These are phyloP conservation scores for Drosophila anomalipes DNA, from an alignment of 2,888 invertebrate genomes.

Conservation along the genomic window DNA sequence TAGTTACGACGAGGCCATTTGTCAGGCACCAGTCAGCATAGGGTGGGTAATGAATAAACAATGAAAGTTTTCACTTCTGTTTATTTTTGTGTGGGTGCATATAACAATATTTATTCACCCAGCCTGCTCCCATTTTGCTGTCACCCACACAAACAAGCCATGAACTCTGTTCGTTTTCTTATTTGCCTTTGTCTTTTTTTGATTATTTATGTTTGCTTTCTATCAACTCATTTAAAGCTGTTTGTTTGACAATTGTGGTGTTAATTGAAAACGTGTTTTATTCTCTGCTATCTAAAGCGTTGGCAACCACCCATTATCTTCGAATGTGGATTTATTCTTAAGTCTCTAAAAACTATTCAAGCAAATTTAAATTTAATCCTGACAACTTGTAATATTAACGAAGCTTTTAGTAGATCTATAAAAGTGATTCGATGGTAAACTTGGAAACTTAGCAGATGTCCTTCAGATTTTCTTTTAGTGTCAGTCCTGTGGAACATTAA, in stretches of 20 bases:
- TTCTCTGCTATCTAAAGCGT: neutral
- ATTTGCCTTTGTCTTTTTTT: neutral
- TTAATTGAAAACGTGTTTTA: conserved; percentile 61
- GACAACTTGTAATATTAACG: neutral
- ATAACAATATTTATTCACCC: conserved; percentile 1
- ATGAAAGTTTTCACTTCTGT: conserved; percentile 3
- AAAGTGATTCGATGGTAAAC: neutral
- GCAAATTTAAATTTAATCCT: neutral
- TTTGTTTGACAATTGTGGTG: conserved; percentile 21
- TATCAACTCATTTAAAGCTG: conserved; percentile 57
- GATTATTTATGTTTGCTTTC: conserved; percentile 34
- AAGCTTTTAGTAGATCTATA: neutral
- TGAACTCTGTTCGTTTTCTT: neutral
- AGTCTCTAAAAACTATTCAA: neutral
- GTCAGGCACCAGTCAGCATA: neutral
- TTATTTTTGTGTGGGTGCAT: neutral
- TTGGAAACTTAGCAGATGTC: neutral
- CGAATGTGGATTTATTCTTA: neutral
- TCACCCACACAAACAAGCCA: conserved; percentile 3
- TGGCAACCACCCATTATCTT: neutral
- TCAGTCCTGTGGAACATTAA: conserved; percentile 57
- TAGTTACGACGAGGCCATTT: neutral
- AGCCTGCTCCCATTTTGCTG: neutral
- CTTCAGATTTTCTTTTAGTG: conserved; percentile 37
- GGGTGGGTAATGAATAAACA: neutral